Percentiles rank a stretch among this genome's conserved stretches.
Conservation (phyloP, 2,888 invertebrate genomes). For the Acleris sparsana region DNA sequence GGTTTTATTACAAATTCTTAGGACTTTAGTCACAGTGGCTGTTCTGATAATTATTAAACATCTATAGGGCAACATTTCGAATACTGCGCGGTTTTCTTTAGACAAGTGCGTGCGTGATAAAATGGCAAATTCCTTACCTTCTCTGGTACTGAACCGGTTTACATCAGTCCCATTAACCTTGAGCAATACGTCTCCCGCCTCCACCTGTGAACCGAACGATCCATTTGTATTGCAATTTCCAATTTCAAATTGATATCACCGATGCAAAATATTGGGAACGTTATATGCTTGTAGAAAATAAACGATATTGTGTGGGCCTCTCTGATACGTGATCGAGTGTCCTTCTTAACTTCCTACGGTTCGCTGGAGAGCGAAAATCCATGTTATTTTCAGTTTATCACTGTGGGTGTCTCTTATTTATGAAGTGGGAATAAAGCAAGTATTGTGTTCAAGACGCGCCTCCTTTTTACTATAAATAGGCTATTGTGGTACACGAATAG, state of each 20-base stretch:
- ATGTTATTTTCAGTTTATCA: constrained; percentile 24
- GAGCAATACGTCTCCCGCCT: constrained; percentile 96
- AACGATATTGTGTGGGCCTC: constrained; percentile 5
- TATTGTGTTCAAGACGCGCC: constrained; percentile 23
- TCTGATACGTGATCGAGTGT: constrained; percentile 2
- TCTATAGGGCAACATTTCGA: constrained; percentile 43
- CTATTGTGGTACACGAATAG: constrained; percentile 39
- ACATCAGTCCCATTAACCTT: constrained; percentile 97
- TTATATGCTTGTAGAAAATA: constrained; percentile 2
- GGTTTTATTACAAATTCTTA: constrained; percentile 37
- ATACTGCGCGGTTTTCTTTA: constrained; percentile 48
- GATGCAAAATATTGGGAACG: not conserved
- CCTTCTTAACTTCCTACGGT: constrained; percentile 17
- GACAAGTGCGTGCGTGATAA: constrained; percentile 61
- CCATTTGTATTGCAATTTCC: constrained; percentile 14
- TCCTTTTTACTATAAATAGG: constrained; percentile 30
- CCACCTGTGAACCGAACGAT: constrained; percentile 87
- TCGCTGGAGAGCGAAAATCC: constrained; percentile 2
- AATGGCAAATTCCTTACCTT: constrained; percentile 87
- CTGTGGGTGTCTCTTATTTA: constrained; percentile 12
- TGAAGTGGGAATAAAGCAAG: constrained; percentile 15
- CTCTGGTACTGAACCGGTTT: constrained; percentile 95
- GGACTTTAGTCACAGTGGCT: constrained; percentile 51
- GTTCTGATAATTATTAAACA: constrained; percentile 48
- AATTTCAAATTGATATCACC: constrained; percentile 1